These are phyloP conservation scores for Psilanteris sp. DNA, from an alignment of 1,140 invertebrate genomes.

Conservation along the genomic window DNA sequence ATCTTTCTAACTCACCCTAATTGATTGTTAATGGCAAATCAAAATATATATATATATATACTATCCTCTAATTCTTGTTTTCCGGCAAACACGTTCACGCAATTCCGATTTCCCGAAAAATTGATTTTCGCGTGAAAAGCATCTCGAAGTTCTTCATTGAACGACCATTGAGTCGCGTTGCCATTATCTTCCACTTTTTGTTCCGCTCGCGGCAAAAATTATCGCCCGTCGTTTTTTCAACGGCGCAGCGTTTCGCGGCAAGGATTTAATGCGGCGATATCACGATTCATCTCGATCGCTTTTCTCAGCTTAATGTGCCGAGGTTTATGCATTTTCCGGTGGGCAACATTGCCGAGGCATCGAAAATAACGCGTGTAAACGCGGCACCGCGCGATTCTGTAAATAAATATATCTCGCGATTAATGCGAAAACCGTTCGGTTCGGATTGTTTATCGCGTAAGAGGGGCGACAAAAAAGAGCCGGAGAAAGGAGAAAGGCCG, in stretches of 20 bases:
- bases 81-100: constrained; percentile 4
- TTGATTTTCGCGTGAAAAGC: constrained; percentile 17
- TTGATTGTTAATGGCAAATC: no score
- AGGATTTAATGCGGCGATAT: constrained; percentile 45
- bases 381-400: constrained; percentile 2
- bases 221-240: constrained; percentile 32
- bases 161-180: constrained; percentile 25
- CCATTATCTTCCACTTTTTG: constrained; percentile 45
- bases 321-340: constrained; percentile 49
- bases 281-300: constrained; percentile 53
- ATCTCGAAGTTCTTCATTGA: constrained; percentile 11
- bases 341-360: constrained; percentile 22
- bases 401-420: no score
- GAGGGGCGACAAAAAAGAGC: not conserved
- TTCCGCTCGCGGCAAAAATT: constrained; percentile 33
- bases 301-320: constrained; percentile 48
- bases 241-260: constrained; percentile 11
- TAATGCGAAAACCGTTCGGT: constrained; percentile 17
- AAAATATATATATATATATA: no score
- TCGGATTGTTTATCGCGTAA: constrained; percentile 14
- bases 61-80: not conserved
- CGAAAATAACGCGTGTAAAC: constrained; percentile 18
- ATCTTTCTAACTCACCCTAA: no score
- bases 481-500: not conserved
- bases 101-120: constrained; percentile 21